Evolutionary conservation across 2,797 vertebrate genomes (phyloP).

Genomic region (Pangasius krempfi): DNA sequence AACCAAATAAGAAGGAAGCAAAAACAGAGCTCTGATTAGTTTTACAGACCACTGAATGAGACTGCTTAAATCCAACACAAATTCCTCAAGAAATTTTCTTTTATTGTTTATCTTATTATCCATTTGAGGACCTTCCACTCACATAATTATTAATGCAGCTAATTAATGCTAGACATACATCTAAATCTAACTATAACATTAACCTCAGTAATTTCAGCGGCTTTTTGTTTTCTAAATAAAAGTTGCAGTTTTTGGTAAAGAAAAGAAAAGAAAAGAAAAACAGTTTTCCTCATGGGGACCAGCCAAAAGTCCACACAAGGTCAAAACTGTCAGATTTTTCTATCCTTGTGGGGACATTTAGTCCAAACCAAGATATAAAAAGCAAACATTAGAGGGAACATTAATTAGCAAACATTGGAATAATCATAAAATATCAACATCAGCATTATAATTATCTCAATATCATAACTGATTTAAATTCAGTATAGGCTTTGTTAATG

Average conservation of each 20-base stretch:
- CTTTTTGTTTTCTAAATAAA: not conserved
- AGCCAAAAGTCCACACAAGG: not conserved
- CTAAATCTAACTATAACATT: not conserved
- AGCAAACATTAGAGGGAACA: not conserved
- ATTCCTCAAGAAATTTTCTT: not conserved
- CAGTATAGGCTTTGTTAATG: not conserved
- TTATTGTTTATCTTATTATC: not conserved
- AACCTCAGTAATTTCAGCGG: not conserved
- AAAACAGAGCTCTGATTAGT: conserved; percentile 17
- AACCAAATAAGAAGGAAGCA: not conserved
- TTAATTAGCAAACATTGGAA: not conserved
- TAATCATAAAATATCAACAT: not conserved
- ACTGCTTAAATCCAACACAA: conserved; percentile 16
- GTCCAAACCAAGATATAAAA: not conserved
- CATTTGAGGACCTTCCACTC: not conserved
- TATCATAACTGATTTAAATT: not conserved
- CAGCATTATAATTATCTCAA: not conserved
- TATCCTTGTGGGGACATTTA: not conserved
- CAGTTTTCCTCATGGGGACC: not conserved
- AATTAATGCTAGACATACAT: not conserved
- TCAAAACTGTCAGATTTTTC: not conserved
- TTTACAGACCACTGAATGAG: conserved; percentile 22
- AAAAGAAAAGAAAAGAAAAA: not conserved
- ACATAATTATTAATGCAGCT: not conserved
- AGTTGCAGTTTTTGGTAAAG: not conserved